These are phyloP conservation scores for Thalassaphorura encarpata DNA, from an alignment of 1,140 invertebrate genomes.

Conservation along the genomic window DNA sequence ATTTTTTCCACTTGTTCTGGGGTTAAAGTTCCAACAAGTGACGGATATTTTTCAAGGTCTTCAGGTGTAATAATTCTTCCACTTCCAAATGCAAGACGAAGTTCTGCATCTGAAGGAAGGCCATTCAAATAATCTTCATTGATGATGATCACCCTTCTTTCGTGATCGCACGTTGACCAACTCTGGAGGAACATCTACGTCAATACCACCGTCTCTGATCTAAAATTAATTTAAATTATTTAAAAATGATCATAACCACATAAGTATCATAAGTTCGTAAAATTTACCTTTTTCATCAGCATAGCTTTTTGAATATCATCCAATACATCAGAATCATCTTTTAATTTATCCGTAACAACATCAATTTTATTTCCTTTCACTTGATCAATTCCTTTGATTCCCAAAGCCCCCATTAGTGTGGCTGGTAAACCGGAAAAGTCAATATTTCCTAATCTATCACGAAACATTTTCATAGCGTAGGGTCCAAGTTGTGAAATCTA, in stretches of 20 bases:
- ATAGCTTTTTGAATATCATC: slow-evolving; percentile 28
- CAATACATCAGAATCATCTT: slow-evolving; percentile 18
- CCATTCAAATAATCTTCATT: slow-evolving; percentile 16
- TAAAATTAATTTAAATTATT: neutral
- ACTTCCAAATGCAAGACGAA: slow-evolving; percentile 16
- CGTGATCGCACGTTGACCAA: slow-evolving; percentile 12
- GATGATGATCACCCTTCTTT: slow-evolving; percentile 1
- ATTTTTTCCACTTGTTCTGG: slow-evolving; percentile 22
- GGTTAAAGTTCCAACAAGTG: slow-evolving; percentile 26
- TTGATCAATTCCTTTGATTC: slow-evolving; percentile 17
- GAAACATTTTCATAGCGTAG: slow-evolving; percentile 17
- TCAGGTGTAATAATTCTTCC: slow-evolving; percentile 17
- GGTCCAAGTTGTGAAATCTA: slow-evolving; percentile 15
- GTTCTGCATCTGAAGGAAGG: slow-evolving; percentile 24
- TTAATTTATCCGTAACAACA: slow-evolving; percentile 15
- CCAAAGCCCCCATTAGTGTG: slow-evolving; percentile 25
- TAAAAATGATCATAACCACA: neutral
- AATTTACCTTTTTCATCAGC: slow-evolving; percentile 20
- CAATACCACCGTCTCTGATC: neutral
- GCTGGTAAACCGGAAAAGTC: slow-evolving; percentile 8
- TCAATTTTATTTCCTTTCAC: slow-evolving; percentile 15
- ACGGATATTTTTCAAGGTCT: slow-evolving; percentile 13
- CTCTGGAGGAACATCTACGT: slow-evolving; percentile 16
- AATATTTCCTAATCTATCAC: slow-evolving; percentile 2
- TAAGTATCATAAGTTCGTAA: neutral